phyloP scores from a whole-genome alignment of 2,113 vertebrate genomes.

The Stegostoma tigrinum region DNA sequence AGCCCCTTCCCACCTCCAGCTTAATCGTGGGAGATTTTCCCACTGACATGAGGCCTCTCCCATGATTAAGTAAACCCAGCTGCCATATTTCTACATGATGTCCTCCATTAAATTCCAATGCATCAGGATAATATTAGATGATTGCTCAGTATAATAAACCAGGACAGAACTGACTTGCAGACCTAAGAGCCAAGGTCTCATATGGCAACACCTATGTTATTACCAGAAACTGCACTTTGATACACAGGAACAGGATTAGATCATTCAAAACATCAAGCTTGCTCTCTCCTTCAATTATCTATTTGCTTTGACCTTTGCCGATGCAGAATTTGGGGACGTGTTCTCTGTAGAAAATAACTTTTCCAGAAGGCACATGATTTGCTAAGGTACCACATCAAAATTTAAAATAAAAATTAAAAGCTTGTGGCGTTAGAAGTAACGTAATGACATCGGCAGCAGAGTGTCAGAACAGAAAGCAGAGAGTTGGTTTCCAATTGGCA shows the following conservation, averaged over 20 bases:
- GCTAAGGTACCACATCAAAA: too few species aligned
- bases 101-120: background rate
- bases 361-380: too few species aligned
- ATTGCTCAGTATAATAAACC: background rate
- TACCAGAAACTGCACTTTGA: background rate
- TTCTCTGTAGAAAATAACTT: background rate
- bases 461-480: too few species aligned
- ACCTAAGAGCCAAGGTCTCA: background rate
- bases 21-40: too few species aligned
- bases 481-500: too few species aligned
- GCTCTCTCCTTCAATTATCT: background rate
- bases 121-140: background rate
- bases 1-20: too few species aligned
- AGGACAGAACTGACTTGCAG: background rate
- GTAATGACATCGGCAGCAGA: too few species aligned
- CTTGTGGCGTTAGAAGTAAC: too few species aligned
- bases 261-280: background rate
- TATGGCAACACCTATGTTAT: background rate
- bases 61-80: too few species aligned
- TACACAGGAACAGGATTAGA: background rate
- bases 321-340: background rate
- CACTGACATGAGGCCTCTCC: too few species aligned
- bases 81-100: too few species aligned
- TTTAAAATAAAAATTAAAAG: too few species aligned
- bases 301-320: background rate